These are phyloP conservation scores for Glareola pratincola DNA, from an alignment of 2,113 vertebrate species.

Conservation along the genomic window DNA sequence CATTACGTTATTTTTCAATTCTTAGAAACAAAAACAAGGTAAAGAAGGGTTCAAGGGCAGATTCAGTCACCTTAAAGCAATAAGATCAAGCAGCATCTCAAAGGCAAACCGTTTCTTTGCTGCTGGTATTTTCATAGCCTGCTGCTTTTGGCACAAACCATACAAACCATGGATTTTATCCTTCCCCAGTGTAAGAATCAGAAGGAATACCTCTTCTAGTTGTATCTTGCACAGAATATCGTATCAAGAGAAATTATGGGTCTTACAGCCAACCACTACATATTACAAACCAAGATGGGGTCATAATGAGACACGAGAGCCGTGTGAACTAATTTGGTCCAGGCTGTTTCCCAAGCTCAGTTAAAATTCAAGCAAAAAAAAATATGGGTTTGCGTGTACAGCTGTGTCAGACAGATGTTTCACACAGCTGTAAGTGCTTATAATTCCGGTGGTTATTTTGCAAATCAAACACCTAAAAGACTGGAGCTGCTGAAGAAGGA, in stretches of 20 bases:
- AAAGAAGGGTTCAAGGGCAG: not conserved
- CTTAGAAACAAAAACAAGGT: not conserved
- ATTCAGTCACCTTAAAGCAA: not conserved
- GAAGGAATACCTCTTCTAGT: not conserved
- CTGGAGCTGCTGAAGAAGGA: not conserved
- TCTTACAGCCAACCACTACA: not conserved
- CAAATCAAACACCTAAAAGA: not conserved
- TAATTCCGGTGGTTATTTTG: not conserved
- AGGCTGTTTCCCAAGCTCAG: not conserved
- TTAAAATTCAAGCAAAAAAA: not conserved
- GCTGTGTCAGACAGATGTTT: not conserved
- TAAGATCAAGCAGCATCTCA: not conserved
- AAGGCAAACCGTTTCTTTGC: not conserved
- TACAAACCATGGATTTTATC: not conserved
- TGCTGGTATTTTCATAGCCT: not conserved
- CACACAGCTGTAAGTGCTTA: not conserved
- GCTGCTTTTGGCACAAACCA: not conserved
- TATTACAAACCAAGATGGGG: not conserved
- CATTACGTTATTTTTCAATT: not conserved
- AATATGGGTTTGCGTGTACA: accelerated
- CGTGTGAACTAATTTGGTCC: not conserved
- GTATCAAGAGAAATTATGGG: not conserved
- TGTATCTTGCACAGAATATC: not conserved
- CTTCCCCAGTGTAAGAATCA: not conserved
- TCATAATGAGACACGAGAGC: not conserved